A percentile compares a stretch with the other conserved stretches of the same genome.
Conservation (phyloP, 2,797 vertebrate genomes). For the Periparus ater region DNA sequence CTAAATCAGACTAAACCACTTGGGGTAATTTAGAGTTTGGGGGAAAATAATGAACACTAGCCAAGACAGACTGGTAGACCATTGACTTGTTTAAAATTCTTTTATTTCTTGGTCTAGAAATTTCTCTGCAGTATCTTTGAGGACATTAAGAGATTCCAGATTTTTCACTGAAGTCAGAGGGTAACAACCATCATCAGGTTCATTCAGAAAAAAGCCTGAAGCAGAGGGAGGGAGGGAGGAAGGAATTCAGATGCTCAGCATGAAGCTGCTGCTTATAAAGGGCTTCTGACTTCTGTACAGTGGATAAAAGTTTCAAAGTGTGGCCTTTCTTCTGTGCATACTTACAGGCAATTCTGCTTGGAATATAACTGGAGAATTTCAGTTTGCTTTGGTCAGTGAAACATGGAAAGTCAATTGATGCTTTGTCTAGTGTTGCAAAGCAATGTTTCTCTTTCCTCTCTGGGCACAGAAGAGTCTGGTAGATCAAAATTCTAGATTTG, state of each 20-base stretch:
- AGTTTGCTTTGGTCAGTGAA: neutral
- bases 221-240: neutral
- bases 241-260: neutral
- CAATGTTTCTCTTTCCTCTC: neutral
- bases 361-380: neutral
- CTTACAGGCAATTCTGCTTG: neutral
- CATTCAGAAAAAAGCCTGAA: constrained; percentile 5
- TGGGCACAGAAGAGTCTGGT: neutral
- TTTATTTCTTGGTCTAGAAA: neutral
- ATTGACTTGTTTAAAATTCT: neutral
- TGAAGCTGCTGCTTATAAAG: neutral
- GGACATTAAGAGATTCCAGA: neutral
- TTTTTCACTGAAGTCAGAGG: neutral
- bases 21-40: neutral
- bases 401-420: neutral
- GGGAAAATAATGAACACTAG: neutral
- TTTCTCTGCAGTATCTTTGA: neutral
- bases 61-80: neutral
- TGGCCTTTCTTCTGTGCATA: neutral
- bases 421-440: neutral
- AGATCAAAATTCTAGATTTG: accelerated
- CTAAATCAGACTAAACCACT: constrained; percentile 18
- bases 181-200: neutral
- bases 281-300: neutral
- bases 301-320: neutral